Base-by-base conservation (phyloP, 2,888 invertebrate species). In the Cosmorhoe ocellata region DNA sequence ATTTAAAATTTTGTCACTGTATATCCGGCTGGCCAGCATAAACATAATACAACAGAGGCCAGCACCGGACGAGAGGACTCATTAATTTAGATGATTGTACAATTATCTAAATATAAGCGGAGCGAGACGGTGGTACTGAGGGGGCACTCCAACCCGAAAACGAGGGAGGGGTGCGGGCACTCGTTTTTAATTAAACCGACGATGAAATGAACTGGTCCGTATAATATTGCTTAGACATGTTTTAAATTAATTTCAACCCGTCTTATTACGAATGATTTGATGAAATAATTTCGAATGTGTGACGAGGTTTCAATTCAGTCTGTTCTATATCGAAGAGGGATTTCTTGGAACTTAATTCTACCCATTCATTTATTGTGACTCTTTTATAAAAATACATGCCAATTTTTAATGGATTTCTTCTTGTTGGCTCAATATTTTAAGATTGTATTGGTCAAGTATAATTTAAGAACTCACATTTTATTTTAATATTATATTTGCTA, bases 81-180 rank as follows among this genome's bases (percentile, higher is more conserved):
- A 89, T 90, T 90, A 90, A 90, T 90, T 90, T 90, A 90, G 90
- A 90, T 89, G 90, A 90, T 90, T 90, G 90, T 90, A 90, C 90
- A 90, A 90, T 90, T 90, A 90, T 90, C 90, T 90, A 90, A 90
- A 90, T 89, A 89, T 90, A 90, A 90, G 86, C 88, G 84, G 77
- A 84, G 84, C 81, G 88, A 84, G 84, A 81, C 87, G 82, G 80
- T 77, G 41, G 75, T 76, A 73, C 61, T 73, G 61, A 73, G 81
- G 84, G 86, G 83, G 82, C 75, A 80, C 81, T 77, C 79, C 83
- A 82, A 81, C 87, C 86, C 88, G 82, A 85, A 88, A 85, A 79
- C 80, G 81, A 76, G 83, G 84, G 82, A 80, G 85, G 83, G 84
- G 87, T 71, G 79, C 78, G 86, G 87, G 84, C 89, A 90, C 90